Evolutionary conservation across 1,140 invertebrate genomes (phyloP), one percentile per base, ranked within the genome.

Genomic region (Meloidogyne exigua): DNA sequence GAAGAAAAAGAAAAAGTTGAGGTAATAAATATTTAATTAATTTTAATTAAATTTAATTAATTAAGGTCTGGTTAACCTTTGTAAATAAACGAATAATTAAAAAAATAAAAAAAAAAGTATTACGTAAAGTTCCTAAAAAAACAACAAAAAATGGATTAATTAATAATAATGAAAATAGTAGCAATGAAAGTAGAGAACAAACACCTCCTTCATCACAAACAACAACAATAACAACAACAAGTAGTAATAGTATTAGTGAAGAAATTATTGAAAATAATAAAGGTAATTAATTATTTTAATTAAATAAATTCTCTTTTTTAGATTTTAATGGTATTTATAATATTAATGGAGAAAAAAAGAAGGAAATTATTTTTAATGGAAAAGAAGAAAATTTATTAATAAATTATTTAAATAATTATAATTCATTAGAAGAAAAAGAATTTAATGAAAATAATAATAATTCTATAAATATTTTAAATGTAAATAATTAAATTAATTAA

Each of bases 111-210:
- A 57, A 57, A 57, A 57, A 57, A 57, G 49, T 57, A 9, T 57
- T 57, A 57, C 49, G 49, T 57, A 57, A 57, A 57, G 49, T 57
- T 57, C 49, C 49, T 57, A 57, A 57, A 57, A 57, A 57, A n/a
- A 7, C 49, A 57, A 7, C n/a, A 18, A 57, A n/a, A n/a, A 57
- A 57, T n/a, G 18, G 18, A 57, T 57, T 57, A 57, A 49, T 49
- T 49, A 49, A 57, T 57, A 57, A 57, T n/a, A 9, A 57, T 57
- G 9, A 57, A 9, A 57, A 12, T 57, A 57, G 10, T 57, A 57
- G n/a, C 21, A 57, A n/a, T 57, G 49, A n/a, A 57, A 57, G 49
- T 57, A 57, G 18, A 57, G 49, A 57, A 57, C 49, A 57, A 57
- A 57, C 49, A 57, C 49, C 49, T 57, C 9, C 49, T 57, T 57